Evolutionary conservation across 1,140 invertebrate species (phyloP).

Genomic region (Lasaia peninsularis): DNA sequence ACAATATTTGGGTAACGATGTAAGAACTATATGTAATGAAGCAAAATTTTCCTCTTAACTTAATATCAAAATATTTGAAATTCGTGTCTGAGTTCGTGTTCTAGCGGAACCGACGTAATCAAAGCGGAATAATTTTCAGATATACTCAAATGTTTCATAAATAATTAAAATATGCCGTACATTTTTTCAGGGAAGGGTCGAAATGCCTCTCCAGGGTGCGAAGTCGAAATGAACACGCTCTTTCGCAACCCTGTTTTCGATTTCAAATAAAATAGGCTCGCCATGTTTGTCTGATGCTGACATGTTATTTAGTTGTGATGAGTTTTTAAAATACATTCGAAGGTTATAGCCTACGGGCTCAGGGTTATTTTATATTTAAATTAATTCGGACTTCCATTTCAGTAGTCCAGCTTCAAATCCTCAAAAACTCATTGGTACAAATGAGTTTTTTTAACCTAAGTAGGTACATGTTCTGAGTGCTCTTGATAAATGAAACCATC

Average conservation of each 20-base stretch:
- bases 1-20: no score
- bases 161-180: conserved; percentile 7
- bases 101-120: not conserved
- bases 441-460: no score
- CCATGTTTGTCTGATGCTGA: not conserved
- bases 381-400: no score
- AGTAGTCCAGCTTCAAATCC: no score
- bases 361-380: no score
- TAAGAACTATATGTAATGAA: no score
- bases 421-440: no score
- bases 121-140: conserved; percentile 12
- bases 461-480: no score
- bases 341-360: no score
- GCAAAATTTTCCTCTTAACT: no score
- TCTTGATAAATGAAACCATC: no score
- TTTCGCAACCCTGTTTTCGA: conserved; percentile 10
- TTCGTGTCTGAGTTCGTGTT: conserved; percentile 5
- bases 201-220: conserved; percentile 11
- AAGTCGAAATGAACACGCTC: conserved; percentile 5
- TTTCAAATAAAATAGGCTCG: conserved; percentile 7
- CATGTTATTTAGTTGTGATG: conserved; percentile 4
- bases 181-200: conserved; percentile 9
- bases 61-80: conserved; percentile 6
- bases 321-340: not conserved
- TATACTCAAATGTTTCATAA: not conserved